phyloP scores from a whole-genome alignment of 2,888 invertebrate genomes.

The Drosophila engyochracea region DNA sequence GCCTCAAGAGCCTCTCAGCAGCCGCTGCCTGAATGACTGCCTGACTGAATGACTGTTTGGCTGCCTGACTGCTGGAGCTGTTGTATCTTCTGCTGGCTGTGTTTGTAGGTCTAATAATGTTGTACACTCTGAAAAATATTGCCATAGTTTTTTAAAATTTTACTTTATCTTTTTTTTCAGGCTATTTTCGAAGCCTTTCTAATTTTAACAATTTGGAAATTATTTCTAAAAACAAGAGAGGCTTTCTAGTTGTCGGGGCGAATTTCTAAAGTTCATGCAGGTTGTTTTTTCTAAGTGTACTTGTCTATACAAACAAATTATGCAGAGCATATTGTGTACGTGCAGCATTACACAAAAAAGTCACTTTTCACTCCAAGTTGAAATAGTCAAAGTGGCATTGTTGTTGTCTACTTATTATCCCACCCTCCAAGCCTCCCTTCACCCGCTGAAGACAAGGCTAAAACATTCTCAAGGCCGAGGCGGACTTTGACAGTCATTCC shows the following conservation, averaged over 20 bases:
- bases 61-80: slow-evolving; percentile 3
- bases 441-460: slow-evolving; percentile 40
- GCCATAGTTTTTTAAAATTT: no score
- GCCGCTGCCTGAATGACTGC: not conserved
- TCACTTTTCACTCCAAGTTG: slow-evolving; percentile 36
- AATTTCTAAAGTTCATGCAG: not conserved
- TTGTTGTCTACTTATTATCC: slow-evolving; percentile 26
- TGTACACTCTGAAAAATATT: not conserved
- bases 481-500: slow-evolving; percentile 49
- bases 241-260: no score
- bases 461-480: slow-evolving; percentile 68
- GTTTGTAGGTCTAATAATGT: not conserved
- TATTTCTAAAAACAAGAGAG: not conserved
- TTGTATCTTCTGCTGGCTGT: not conserved
- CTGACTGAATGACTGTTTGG: not conserved
- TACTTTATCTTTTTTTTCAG: not conserved
- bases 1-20: slow-evolving; percentile 46
- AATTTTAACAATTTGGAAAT: not conserved
- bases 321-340: slow-evolving; percentile 69
- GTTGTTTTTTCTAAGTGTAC: not conserved
- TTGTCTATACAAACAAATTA: slow-evolving; percentile 70
- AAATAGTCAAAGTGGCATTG: slow-evolving; percentile 30
- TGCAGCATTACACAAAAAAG: slow-evolving; percentile 51
- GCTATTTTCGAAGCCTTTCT: not conserved
- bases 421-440: not conserved